phyloP scores from a whole-genome alignment of 2,888 invertebrate species.

The Stratiomys singularior region DNA sequence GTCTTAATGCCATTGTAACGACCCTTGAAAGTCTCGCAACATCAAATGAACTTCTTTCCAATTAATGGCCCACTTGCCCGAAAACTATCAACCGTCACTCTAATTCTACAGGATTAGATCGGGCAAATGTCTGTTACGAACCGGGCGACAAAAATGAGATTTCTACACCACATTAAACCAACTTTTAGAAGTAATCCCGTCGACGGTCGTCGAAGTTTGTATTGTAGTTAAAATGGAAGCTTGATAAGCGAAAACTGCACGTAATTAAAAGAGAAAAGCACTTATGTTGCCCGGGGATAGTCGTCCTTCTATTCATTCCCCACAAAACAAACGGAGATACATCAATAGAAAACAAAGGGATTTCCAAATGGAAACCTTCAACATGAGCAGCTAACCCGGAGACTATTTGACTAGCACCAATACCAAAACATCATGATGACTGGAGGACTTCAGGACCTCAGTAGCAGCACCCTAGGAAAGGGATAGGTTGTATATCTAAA shows the following conservation, averaged over 20 bases:
- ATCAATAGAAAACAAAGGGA: slow-evolving; percentile 42
- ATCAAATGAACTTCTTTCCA: background rate
- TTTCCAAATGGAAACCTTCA: slow-evolving; percentile 27
- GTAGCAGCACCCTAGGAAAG: background rate
- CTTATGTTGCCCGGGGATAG: slow-evolving; percentile 37
- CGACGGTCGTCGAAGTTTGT: slow-evolving; percentile 47
- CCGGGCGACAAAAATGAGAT: slow-evolving; percentile 37
- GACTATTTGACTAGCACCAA: background rate
- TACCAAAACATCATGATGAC: background rate
- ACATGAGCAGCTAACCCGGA: background rate
- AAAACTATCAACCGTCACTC: background rate
- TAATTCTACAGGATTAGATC: background rate
- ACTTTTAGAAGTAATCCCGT: slow-evolving; percentile 48
- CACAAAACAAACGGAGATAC: slow-evolving; percentile 5
- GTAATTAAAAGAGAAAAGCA: slow-evolving; percentile 51
- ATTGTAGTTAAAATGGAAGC: slow-evolving; percentile 36
- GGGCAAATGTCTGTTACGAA: background rate
- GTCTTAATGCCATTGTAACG: too few species aligned
- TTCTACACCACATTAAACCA: slow-evolving; percentile 52
- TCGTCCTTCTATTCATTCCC: slow-evolving; percentile 15
- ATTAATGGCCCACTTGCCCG: too few species aligned
- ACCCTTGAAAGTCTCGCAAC: too few species aligned
- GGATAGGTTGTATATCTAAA: slow-evolving; percentile 44
- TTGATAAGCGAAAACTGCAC: slow-evolving; percentile 50
- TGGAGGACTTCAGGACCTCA: background rate